Percentiles rank a stretch among this genome's conserved stretches.
Conservation (phyloP, 2,797 vertebrate species). For the Petrocephalus sullivani region DNA sequence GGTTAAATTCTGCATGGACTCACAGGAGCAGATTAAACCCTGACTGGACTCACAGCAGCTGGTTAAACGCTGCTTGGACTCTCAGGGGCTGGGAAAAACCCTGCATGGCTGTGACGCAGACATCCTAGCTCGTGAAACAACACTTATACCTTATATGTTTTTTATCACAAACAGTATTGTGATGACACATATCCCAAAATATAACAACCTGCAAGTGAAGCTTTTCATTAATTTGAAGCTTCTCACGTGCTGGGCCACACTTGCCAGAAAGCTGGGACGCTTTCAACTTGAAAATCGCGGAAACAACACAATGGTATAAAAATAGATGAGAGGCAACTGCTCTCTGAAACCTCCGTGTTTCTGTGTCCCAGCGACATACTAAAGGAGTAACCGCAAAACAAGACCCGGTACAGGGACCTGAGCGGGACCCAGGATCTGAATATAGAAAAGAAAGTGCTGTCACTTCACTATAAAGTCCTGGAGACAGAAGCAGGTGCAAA, state of each 20-base stretch:
- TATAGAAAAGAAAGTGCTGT: background rate
- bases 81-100: background rate
- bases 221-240: background rate
- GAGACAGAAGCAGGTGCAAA: background rate
- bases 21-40: too few relatives aligned
- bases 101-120: background rate
- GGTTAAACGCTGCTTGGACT: too few relatives aligned
- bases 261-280: background rate
- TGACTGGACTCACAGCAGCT: too few relatives aligned
- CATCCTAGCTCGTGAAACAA: background rate
- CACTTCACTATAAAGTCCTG: background rate
- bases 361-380: background rate
- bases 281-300: background rate
- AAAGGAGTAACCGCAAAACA: background rate
- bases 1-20: too few relatives aligned
- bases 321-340: background rate
- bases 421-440: background rate
- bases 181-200: background rate
- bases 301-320: constrained; percentile 1
- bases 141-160: background rate
- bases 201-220: background rate
- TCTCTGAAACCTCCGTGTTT: background rate
- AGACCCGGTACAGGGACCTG: background rate
- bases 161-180: background rate
- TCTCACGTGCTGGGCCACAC: background rate